Evolutionary conservation across 1,140 invertebrate species (phyloP).

Genomic region (Ips nitidus): DNA sequence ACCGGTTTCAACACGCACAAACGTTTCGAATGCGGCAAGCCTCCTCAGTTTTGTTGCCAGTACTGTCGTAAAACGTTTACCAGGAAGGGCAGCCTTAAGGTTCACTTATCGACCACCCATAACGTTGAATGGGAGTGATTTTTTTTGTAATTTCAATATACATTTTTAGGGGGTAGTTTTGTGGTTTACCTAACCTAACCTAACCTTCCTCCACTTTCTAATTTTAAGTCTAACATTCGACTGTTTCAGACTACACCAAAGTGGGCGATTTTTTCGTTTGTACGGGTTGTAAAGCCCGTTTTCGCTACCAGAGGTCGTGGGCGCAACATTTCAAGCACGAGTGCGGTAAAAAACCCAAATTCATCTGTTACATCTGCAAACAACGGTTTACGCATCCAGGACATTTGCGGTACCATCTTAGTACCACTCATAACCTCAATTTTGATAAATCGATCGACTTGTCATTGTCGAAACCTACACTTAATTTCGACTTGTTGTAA

Average conservation of each 20-base stretch:
- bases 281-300: constrained; percentile 54
- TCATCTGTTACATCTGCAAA: constrained; percentile 52
- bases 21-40: constrained; percentile 56
- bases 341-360: constrained; percentile 58
- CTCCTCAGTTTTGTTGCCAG: constrained; percentile 41
- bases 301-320: constrained; percentile 57
- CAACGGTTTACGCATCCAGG: constrained; percentile 29
- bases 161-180: too few species aligned
- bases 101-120: constrained; percentile 31
- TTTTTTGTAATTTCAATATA: too few species aligned
- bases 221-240: too few species aligned
- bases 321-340: constrained; percentile 54
- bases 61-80: constrained; percentile 49
- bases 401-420: constrained; percentile 22
- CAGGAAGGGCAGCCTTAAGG: constrained; percentile 42
- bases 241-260: background rate
- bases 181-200: too few species aligned
- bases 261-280: constrained; percentile 23
- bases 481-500: too few species aligned
- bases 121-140: constrained; percentile 9
- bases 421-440: constrained; percentile 28
- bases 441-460: constrained; percentile 15
- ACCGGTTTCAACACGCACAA: constrained; percentile 61
- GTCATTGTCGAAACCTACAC: background rate
- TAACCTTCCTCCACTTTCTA: too few species aligned